Conservation (phyloP, 1,140 invertebrate genomes). For the Lucilia sericata region DNA sequence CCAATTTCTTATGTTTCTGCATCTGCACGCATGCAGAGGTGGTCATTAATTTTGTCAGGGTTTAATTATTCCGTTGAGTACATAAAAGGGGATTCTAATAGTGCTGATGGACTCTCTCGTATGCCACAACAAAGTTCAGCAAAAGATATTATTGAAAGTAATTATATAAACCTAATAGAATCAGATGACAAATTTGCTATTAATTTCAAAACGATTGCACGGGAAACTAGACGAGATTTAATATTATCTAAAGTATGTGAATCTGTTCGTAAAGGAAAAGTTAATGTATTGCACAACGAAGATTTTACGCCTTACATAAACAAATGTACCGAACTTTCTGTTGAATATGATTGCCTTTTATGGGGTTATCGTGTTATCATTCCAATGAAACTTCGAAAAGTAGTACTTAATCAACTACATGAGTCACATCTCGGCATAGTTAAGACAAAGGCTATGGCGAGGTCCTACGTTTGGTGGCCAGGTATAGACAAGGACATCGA, state of each 20-base stretch:
- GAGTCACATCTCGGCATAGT: conserved; percentile 17
- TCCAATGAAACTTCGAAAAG: neutral
- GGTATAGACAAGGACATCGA: conserved; percentile 23
- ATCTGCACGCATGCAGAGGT: conserved; percentile 59
- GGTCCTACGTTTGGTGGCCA: conserved; percentile 30
- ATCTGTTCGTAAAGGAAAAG: too few species aligned
- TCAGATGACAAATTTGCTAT: too few species aligned
- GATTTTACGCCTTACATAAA: conserved; percentile 49
- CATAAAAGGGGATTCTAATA: too few species aligned
- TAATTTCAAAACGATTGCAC: too few species aligned
- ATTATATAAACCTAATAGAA: too few species aligned
- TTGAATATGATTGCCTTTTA: conserved; percentile 49
- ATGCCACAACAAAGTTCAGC: too few species aligned
- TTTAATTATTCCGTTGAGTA: too few species aligned
- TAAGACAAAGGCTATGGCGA: conserved; percentile 8
- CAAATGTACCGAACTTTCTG: conserved; percentile 49
- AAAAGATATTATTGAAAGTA: too few species aligned
- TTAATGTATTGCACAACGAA: neutral
- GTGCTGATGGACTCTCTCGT: too few species aligned
- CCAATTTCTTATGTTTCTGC: conserved; percentile 54
- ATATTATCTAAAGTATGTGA: too few species aligned
- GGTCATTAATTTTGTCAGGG: conserved; percentile 58
- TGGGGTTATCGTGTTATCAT: conserved; percentile 38
- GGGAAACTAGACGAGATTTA: too few species aligned
- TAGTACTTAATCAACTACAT: neutral